Base-by-base conservation (phyloP, 2,888 invertebrate species). In the Chaitophorus viminalis region DNA sequence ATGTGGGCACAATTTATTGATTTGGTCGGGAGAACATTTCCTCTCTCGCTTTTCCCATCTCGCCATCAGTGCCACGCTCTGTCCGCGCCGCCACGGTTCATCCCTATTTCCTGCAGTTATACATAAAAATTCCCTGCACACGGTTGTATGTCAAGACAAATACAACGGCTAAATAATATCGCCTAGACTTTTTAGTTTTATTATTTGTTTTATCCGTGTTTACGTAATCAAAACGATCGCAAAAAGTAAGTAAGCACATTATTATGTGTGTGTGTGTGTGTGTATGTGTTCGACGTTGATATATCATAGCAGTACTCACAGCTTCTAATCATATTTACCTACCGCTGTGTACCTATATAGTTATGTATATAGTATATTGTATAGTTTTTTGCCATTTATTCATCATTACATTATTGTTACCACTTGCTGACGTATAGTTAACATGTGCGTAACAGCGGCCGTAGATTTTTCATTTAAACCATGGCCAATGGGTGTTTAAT, bases 11-110 rank as follows among this genome's bases (percentile, higher is more conserved):
- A 25, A 76, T 84, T 84, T 84, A 84, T 84, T 65, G 84, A 84
- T 84, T 84, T 14, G 60, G 25, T 46, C 76, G 84, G 76, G 84
- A 84, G 84, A 84, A 68, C 84, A 75, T 60, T 84, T 84, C 54
- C 84, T 74, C 76, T 39, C 76, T 31, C 46, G 65, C 46, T 31
- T 84, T 68, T 84, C 65, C 84, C 84, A 76, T 83, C 83, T 84
- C 39, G 29, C 14, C 79, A 21, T 39, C 79, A 39, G 79, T 60
- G 39, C n/a, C 65, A n/a, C 65, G 65, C 31, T 29, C 75, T 76
- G 46, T 76, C 29, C 25, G 39, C 33, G 76, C 25, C 9, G 36
- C 39, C 68, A 3, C 60, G 60, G 65, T 76, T 77, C 82, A 82
- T 70, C 72, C 52, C 75, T 33, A 25, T n/a, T 29, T 2, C n/a